Base-by-base conservation (phyloP, 2,888 invertebrate species). In the Agrilus biguttatus region DNA sequence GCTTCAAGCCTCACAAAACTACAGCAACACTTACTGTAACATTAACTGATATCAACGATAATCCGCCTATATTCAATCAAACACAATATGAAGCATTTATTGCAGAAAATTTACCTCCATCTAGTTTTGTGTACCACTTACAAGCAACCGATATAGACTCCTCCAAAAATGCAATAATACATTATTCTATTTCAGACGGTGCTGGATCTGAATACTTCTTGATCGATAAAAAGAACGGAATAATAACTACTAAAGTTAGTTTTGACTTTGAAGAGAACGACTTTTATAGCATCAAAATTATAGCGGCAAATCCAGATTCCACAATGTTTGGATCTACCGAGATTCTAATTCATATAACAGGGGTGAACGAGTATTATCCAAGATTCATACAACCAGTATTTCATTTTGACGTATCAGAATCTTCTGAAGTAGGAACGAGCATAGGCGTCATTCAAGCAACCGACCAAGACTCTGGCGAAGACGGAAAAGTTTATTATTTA, bases 41-140 rank as follows among this genome's bases (percentile, higher is more conserved):
- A 41, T 71, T 96, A 2, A 88, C 87, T 0, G 95, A 96, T 60
- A 86, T 93, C 33, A 95, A 92, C 58, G 92, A 96, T 58, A 93
- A 95, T 62, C 80, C 89, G 8, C 95, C 95, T 0, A 69, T 72
- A 12, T 96, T 95, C 58, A 83, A 85, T 61, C 81, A 83, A 59
- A 72, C 77, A 0, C 66, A 73, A 40, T 92, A 85, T 59, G 74
- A 83, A 53, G 86, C 86, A 0, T 83, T 76, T 57, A 67, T 95
- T 36, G 75, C 81, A 0, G 93, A 95, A 70, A 93, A 93, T 60
- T 76, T 82, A 12, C 80, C 82, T 1, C 66, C 78, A 0, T 80
- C 83, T 41, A 81, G 80, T 47, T 76, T 78, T 51, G 84, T 91
- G 8, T 84, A 75, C 54, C 77, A 76, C 61, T 77, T 89, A 0